Evolutionary conservation across 2,113 vertebrate genomes (phyloP), one percentile per base, ranked within the genome.

Genomic region (Hemiprocne comata): DNA sequence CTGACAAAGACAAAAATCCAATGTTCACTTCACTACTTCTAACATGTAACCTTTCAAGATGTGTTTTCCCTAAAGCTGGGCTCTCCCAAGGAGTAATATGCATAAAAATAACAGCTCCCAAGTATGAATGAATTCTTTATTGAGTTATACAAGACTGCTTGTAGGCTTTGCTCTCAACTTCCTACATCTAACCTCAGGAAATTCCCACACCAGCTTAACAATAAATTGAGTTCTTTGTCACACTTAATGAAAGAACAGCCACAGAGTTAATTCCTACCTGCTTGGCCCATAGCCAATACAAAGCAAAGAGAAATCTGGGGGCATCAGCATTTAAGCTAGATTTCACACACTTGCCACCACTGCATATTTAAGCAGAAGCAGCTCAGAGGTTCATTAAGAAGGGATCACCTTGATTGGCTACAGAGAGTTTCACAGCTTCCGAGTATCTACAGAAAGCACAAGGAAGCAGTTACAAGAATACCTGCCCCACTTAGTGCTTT

Each of bases 211-310:
- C 72, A 48, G 78, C 60, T 93, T 85, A 95, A 86, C 75, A 67
- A 88, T 71, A 90, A 95, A 95, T 91, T 76, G 94, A 91, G 78
- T 88, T 74, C 81, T 88, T 91, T 94, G 94, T 94, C 95, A 83
- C 67, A 11, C 69, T 51, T 94, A 93, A 95, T 90, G 81, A 80
- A 80, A 77, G 85, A 90, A 91, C 64, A 90, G 82, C 55, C 76
- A 91, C 62, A 46, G 86, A 91, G 90, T 91, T 96, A 90, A 95
- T 94, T 95, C 86, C 85, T 66, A 51, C 87, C 70, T 90, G 31
- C 60, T 38, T 75, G 51, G 85, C 75, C 81, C 55, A 48, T 42
- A 51, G 91, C 91, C 95, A 93, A 12, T 2, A 31, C 8, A 51
- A 67, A 89, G 89, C 26, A 65, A 72, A 95, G 62, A 87, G 81